Base-by-base conservation (phyloP, 2,113 vertebrate genomes). In the Phoxinus phoxinus region DNA sequence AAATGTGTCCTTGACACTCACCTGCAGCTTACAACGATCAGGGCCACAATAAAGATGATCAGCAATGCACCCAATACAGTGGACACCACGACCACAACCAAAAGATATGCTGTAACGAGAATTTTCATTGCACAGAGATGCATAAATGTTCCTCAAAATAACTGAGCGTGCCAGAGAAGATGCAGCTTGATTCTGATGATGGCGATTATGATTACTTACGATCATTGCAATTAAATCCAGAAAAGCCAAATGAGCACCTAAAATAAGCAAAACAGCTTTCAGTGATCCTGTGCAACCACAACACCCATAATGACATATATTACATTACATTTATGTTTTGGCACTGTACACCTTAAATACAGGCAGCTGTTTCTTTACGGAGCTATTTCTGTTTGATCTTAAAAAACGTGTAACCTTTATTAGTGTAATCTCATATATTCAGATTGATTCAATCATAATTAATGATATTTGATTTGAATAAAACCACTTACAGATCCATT, bases 181-280 rank as follows among this genome's bases (percentile, higher is more conserved):
- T 4, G 17, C 17, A 76, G 8, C 6, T 17, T 77, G 48, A 25
- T 1, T 32, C n/a, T 51, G 19, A 61, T 23, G 21, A 8, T 58
- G 0, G 46, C 6, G 13, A 48, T 15, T 10, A 17, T 51, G 13
- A 17, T 15, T 9, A 94, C 94, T 95, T 90, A 95, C 95, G 10
- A 46, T 95, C 92, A 0, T 4, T 0, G 84, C 95, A 95, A 84
- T 94, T 90, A 0, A 93, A 90, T 78, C 95, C 95, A 53, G 92
- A 84, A 19, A 65, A 84, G 13, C 94, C 94, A 90, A 92, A 94
- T 0, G 19, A 0, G 81, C 95, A 95, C 0, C 95, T 95, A 86
- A 85, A 90, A 92, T 37, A 90, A 8, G 92, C 13, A 61, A 81
- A 44, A 80, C 8, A 32, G 9, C 19, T 78, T 5, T 78, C 11